Base-by-base conservation (phyloP, 53 echinoderm and acorn worm genomes). In the Crossaster papposus region DNA sequence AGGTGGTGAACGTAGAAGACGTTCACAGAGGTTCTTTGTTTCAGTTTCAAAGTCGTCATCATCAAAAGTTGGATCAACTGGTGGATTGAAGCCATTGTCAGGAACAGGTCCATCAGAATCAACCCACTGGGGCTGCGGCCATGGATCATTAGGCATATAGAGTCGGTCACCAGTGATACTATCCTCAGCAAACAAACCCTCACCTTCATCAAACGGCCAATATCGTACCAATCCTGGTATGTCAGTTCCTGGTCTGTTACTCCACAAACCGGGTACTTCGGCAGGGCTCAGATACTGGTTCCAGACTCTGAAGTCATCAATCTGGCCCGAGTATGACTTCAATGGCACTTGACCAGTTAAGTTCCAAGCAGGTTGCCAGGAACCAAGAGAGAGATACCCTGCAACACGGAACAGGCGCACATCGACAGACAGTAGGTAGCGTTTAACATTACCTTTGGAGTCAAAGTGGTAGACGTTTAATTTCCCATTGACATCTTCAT, bases 121-220 rank as follows among this genome's bases (percentile, higher is more conserved):
- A 44, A 96, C 51, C 96, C 96, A 96, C 80, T 72, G 37, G 81
- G 94, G 90, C 70, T 83, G 90, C 38, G 88, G 83, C 96, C 94
- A 96, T 34, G 96, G 94, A 31, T 89, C 89, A 65, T 65, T 74
- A 31, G 96, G 94, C 89, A 90, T 90, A 29, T 64, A 2, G 13
- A 96, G 89, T 32, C 55, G 62, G 34, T 89, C 80, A 23, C 92
- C 92, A 38, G 32, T 65, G n/a, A 95, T 88, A 62, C 33, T 26
- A 79, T 96, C 96, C 54, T 79, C 73, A 30, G 93, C 90, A 33
- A 80, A n/a, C 14, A 58, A 53, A 74, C 96, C 96, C 79, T 96
- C 90, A 79, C 94, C 96, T 83, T 96, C 96, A 77, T 96, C 93
- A 76, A 96, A 91, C 71, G 94, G 93, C 96, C 96, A 96, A 30